These are phyloP conservation scores for Scaptomyza cyrtandrae DNA, from an alignment of 2,888 invertebrate genomes.

Conservation along the genomic window DNA sequence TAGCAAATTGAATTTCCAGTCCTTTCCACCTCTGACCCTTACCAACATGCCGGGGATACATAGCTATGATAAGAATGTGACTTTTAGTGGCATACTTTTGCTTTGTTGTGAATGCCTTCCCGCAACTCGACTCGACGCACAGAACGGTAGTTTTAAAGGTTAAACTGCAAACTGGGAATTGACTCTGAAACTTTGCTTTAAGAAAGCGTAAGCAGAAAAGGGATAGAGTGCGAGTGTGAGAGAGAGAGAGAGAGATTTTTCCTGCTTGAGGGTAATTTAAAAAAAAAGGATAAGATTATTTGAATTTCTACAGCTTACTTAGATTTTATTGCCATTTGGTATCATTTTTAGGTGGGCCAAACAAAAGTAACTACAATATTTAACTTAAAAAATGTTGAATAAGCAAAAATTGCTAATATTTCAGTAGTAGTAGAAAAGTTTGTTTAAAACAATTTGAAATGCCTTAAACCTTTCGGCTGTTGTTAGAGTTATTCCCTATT, in stretches of 20 bases:
- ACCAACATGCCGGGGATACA: slow-evolving; percentile 4
- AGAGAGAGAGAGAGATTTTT: neutral
- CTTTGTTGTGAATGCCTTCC: neutral
- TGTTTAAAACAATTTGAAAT: too few relatives aligned
- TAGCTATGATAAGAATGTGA: slow-evolving; percentile 6
- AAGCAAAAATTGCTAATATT: neutral
- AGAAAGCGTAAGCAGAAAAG: too few relatives aligned
- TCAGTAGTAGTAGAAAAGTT: too few relatives aligned
- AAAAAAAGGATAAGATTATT: neutral
- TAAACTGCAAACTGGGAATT: slow-evolving; percentile 15
- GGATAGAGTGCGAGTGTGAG: neutral
- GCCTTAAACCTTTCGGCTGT: too few relatives aligned
- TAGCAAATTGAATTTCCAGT: slow-evolving; percentile 27
- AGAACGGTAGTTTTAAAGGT: slow-evolving; percentile 11
- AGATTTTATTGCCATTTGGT: neutral
- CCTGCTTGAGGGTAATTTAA: neutral
- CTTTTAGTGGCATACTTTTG: neutral
- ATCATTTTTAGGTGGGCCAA: neutral
- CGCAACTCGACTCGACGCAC: neutral
- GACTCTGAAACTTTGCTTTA: neutral
- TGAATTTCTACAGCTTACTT: neutral
- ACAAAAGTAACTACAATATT: neutral
- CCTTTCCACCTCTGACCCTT: neutral
- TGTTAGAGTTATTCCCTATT: too few relatives aligned
- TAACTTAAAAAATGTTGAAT: neutral